Base-by-base conservation (phyloP, 2,888 invertebrate genomes). In the Erebia epiphron region DNA sequence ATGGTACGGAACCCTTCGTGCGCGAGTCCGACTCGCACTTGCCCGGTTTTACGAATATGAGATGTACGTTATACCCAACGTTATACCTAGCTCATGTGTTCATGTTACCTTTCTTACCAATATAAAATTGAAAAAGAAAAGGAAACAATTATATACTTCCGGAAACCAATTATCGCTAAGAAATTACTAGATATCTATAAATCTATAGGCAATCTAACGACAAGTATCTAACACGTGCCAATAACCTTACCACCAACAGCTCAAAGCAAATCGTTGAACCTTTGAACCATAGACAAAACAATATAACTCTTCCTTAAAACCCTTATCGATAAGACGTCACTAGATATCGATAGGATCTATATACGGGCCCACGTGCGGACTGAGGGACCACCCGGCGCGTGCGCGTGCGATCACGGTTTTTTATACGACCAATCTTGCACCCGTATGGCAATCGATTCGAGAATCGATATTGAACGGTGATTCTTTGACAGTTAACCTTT, bases 341-440 rank as follows among this genome's bases (percentile, higher is more conserved):
- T 78, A 73, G 62, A 72, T 83, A 85, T 87, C 87, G 86, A 87
- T 86, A 85, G 80, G 82, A 90, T 89, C 87, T 79, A 91, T 91
- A 91, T 86, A 92, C 91, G 92, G 78, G 56, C 84, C 84, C 92
- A 92, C 92, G 92, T 91, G 92, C 83, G 82, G 73, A 46, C 26
- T 13, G 18, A 43, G 66, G 67, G 90, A 81, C 91, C 91, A 88
- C 90, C 91, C 90, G 89, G 83, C 76, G 85, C 7, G 86, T 60
- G 86, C 89, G 88, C 88, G 90, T 88, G 90, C 87, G 82, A 78
- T 62, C 54, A 73, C 66, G 52, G 56, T 67, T 71, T 75, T 75
- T 77, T 76, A 63, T 68, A 68, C 67, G 77, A 76, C 79, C 77
- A 80, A 80, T 76, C 75, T 74, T 74, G 67, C 62, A 60, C 77